Evolutionary conservation across 2,113 vertebrate genomes (phyloP), one percentile per base, ranked within the genome.

Genomic region (Albula goreensis): DNA sequence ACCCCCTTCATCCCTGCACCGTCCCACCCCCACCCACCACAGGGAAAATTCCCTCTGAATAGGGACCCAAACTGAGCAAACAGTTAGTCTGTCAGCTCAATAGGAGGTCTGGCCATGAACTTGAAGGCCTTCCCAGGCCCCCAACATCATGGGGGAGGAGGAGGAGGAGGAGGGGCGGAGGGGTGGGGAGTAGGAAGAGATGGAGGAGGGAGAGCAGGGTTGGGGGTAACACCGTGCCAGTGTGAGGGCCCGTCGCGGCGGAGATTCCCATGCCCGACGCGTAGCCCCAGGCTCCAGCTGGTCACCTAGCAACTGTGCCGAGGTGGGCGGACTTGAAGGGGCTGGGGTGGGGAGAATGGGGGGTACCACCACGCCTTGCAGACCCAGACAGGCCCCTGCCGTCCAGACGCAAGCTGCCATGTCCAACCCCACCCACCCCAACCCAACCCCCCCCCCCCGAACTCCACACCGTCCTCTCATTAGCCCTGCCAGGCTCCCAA

Each of bases 11-110:
- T 41, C 31, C 31, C 31, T 41, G 31, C 31, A 41, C 31, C 31
- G 31, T 41, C 89, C 84, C 81, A 25, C 88, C 83, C 77, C 89
- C 74, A 89, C 17, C 80, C 17, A 81, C 25, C 11, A 83, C 57
- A 60, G 57, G 31, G 31, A 83, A 83, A 70, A 84, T 74, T 31
- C 7, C 2, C 83, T 50, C 85, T 95, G 94, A 95, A 96, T 95
- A 91, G 93, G 89, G 91, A 92, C 89, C 91, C 90, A 91, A 93
- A 94, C 93, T 95, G 94, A 95, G 94, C 94, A 95, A 95, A 96
- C 94, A 95, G 95, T 94, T 93, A 89, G 94, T 88, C 95, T 95
- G 95, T 95, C 95, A 95, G 90, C 94, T 95, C 95, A 95, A 96
- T 95, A 95, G 94, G 94, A 93, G 94, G 95, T 94, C 93, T 95